These are phyloP conservation scores for Ips typographus DNA, from an alignment of 1,140 invertebrate species.

Conservation along the genomic window DNA sequence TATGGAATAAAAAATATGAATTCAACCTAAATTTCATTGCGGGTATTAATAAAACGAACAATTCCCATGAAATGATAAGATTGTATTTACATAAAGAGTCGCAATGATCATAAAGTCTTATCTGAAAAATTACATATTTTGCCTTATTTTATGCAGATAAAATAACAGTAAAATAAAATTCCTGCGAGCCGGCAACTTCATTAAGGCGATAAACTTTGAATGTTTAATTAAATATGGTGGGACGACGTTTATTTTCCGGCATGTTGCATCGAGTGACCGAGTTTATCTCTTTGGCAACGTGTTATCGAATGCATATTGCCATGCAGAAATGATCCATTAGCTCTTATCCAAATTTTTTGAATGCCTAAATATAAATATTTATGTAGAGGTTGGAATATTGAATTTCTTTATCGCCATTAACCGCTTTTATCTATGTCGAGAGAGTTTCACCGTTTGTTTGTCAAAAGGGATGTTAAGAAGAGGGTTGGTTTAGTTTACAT, in stretches of 20 bases:
- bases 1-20: too few relatives aligned
- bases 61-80: neutral
- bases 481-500: too few relatives aligned
- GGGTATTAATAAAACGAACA: too few relatives aligned
- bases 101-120: neutral
- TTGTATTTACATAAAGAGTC: neutral
- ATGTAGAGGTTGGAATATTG: too few relatives aligned
- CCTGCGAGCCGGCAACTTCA: neutral
- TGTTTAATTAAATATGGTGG: constrained; percentile 3
- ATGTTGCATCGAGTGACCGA: neutral
- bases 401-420: too few relatives aligned
- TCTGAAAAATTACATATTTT: constrained; percentile 1
- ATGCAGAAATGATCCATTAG: too few relatives aligned
- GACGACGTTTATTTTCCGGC: constrained; percentile 4
- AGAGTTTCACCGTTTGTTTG: too few relatives aligned
- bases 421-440: too few relatives aligned
- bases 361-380: too few relatives aligned
- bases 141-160: neutral
- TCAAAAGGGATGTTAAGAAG: too few relatives aligned
- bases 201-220: constrained; percentile 2
- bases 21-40: too few relatives aligned
- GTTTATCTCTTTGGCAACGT: constrained; percentile 3
- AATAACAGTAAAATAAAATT: constrained; percentile 1
- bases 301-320: neutral
- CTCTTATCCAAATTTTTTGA: too few relatives aligned